Evolutionary conservation across 2,888 invertebrate species (phyloP).

Genomic region (Tridacna crocea): DNA sequence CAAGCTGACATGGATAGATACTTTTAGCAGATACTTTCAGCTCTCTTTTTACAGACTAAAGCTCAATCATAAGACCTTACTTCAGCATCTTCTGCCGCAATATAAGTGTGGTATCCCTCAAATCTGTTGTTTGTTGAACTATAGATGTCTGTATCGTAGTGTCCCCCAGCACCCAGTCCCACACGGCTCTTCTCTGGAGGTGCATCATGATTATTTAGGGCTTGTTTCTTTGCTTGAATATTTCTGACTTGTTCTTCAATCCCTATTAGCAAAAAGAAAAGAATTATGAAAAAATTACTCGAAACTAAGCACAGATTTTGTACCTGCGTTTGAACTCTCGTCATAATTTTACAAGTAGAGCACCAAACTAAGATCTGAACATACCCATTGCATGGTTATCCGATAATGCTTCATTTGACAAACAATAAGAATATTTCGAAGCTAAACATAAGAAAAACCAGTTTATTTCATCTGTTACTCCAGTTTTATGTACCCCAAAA

Average conservation of each 20-base stretch:
- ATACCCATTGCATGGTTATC: too few species aligned
- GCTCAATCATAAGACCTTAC: constrained; percentile 71
- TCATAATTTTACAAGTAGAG: not conserved
- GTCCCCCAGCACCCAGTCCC: constrained; percentile 93
- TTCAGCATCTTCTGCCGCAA: constrained; percentile 97
- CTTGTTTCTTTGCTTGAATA: constrained; percentile 93
- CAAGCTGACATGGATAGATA: too few species aligned
- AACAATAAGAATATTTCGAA: too few species aligned
- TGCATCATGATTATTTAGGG: constrained; percentile 84
- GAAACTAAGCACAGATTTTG: not conserved
- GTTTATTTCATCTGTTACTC: too few species aligned
- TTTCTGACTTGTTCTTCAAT: constrained; percentile 97
- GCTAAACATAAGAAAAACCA: too few species aligned
- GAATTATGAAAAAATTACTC: not conserved
- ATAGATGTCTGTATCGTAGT: constrained; percentile 97
- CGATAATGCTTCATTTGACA: too few species aligned
- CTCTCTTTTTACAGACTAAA: too few species aligned
- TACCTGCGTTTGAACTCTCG: not conserved
- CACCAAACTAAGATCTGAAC: not conserved
- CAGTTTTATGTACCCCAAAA: too few species aligned
- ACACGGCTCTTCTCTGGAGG: constrained; percentile 85
- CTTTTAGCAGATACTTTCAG: too few species aligned
- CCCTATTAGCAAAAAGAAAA: constrained; percentile 87
- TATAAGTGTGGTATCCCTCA: constrained; percentile 97
- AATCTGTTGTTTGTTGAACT: constrained; percentile 94